Evolutionary conservation across 2,888 invertebrate genomes (phyloP).

Genomic region (Epinotia bilunana): DNA sequence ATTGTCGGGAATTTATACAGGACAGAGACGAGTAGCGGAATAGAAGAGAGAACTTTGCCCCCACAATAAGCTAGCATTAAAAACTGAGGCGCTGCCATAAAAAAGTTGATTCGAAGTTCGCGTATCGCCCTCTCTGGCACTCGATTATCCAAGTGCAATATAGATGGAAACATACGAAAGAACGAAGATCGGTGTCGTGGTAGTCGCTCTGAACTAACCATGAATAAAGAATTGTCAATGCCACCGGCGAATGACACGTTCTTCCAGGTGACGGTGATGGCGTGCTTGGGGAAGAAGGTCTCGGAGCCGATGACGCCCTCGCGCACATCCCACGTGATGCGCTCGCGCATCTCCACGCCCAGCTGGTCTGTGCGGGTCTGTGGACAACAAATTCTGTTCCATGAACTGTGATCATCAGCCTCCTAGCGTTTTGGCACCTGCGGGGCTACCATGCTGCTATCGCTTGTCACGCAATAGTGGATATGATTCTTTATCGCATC

Average conservation of each 20-base stretch:
- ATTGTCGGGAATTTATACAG: too few species aligned
- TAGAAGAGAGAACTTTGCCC: too few species aligned
- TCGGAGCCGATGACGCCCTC: conserved; percentile 96
- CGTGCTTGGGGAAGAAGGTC: conserved; percentile 95
- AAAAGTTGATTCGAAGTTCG: too few species aligned
- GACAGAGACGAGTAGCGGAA: too few species aligned
- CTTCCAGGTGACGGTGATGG: conserved; percentile 96
- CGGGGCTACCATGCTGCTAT: too few species aligned
- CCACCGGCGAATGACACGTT: conserved; percentile 97
- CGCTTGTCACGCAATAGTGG: too few species aligned
- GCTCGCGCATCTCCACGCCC: conserved; percentile 93
- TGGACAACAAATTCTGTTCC: conserved; percentile 46
- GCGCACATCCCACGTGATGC: conserved; percentile 94
- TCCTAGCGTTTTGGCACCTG: too few species aligned
- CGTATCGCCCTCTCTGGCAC: too few species aligned
- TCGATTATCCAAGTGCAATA: background rate
- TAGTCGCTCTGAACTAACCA: conserved; percentile 74
- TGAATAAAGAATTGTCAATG: conserved; percentile 90
- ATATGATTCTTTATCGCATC: too few species aligned
- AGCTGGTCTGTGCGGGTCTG: conserved; percentile 90
- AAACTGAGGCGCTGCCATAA: too few species aligned
- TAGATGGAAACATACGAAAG: background rate
- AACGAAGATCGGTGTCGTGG: background rate
- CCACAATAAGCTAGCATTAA: too few species aligned
- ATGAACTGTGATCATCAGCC: background rate